Conservation (phyloP, 2,888 invertebrate species). For the Clanis bilineata region DNA sequence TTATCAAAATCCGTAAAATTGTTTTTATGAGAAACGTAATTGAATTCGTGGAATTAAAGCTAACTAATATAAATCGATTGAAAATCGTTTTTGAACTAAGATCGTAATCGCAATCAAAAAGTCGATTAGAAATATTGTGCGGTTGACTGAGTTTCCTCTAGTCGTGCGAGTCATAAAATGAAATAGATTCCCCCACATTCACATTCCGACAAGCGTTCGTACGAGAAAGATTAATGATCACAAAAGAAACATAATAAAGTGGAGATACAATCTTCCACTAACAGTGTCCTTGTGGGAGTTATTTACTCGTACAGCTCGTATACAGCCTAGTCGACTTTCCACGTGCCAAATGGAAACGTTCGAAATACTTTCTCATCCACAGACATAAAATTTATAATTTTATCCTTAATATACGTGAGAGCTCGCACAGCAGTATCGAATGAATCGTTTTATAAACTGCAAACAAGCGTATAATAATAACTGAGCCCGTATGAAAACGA, state of each 20-base stretch:
- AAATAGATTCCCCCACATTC: conserved; percentile 83
- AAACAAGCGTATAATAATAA: conserved; percentile 45
- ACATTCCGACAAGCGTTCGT: conserved; percentile 83
- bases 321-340: conserved; percentile 74
- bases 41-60: conserved; percentile 12
- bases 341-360: conserved; percentile 59
- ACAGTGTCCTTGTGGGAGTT: conserved; percentile 82
- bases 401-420: conserved; percentile 21
- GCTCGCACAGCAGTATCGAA: conserved; percentile 15
- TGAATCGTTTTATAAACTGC: conserved; percentile 33
- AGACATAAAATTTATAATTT: conserved; percentile 27
- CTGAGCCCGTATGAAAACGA: conserved; percentile 53
- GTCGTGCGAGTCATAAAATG: conserved; percentile 81
- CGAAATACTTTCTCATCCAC: conserved; percentile 26
- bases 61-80: conserved; percentile 12
- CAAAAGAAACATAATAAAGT: conserved; percentile 83
- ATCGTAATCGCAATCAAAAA: conserved; percentile 78
- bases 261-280: conserved; percentile 81
- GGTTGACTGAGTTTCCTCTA: conserved; percentile 76
- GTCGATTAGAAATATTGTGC: conserved; percentile 81
- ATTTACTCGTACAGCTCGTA: conserved; percentile 63
- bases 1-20: not conserved
- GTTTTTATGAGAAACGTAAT: not conserved
- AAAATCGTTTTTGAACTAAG: conserved; percentile 37
- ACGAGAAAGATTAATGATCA: conserved; percentile 83